Percentiles rank a stretch among this genome's conserved stretches.
These are phyloP conservation scores for Cerceris rybyensis DNA, from an alignment of 2,888 invertebrate genomes.

Conservation along the genomic window DNA sequence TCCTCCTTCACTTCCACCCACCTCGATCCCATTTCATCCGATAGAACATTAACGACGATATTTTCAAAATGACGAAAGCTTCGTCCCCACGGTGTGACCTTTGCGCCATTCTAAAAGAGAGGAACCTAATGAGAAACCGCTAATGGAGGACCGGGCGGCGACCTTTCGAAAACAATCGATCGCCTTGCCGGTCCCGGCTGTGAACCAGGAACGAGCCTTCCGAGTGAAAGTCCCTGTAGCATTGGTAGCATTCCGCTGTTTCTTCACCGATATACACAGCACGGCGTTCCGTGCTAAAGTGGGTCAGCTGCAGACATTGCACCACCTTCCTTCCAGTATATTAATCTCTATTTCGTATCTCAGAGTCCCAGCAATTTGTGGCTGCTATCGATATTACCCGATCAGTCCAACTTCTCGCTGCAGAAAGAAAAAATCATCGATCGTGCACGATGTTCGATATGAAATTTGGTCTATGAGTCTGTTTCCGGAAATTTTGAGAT, in stretches of 20 bases:
- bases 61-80: constrained; percentile 48
- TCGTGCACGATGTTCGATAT: too few relatives aligned
- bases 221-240: constrained; percentile 76
- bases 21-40: constrained; percentile 4
- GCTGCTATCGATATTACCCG: constrained; percentile 22
- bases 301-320: constrained; percentile 75
- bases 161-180: constrained; percentile 78
- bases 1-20: constrained; percentile 19
- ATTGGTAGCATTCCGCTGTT: constrained; percentile 76
- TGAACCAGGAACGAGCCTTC: constrained; percentile 68
- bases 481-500: too few relatives aligned
- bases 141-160: constrained; percentile 72
- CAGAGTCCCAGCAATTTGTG: constrained; percentile 29
- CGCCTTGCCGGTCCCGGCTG: constrained; percentile 64
- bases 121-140: constrained; percentile 68
- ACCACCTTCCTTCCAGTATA: constrained; percentile 68
- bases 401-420: constrained; percentile 41
- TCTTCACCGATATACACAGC: constrained; percentile 71
- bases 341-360: constrained; percentile 55
- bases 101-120: constrained; percentile 63
- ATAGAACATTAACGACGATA: constrained; percentile 1
- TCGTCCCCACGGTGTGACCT: constrained; percentile 34
- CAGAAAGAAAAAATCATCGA: too few relatives aligned
- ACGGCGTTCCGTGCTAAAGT: constrained; percentile 61
- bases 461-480: too few relatives aligned